phyloP scores from a whole-genome alignment of 2,888 invertebrate genomes.

The Ypsolopha sequella region DNA sequence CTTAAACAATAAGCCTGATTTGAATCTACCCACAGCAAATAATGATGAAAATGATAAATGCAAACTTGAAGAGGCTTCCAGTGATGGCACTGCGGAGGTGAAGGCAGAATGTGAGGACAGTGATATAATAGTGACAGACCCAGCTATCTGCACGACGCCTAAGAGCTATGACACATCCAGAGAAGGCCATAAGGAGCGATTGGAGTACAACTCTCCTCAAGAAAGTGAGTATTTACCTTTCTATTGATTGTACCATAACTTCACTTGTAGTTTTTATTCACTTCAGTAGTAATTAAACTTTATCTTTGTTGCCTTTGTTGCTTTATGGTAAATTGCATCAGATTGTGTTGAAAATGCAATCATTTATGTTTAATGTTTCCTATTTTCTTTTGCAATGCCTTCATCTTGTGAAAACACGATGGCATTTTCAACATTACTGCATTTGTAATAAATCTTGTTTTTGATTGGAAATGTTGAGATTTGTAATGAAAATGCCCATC shows the following conservation, averaged over 20 bases:
- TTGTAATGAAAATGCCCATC: conserved; percentile 63
- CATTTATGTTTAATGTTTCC: conserved; percentile 41
- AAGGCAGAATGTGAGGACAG: conserved; percentile 63
- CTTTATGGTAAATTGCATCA: conserved; percentile 7
- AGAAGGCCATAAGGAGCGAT: conserved; percentile 40
- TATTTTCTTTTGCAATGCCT: conserved; percentile 52
- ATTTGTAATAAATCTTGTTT: conserved; percentile 18
- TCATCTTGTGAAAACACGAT: conserved; percentile 63
- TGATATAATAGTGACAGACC: conserved; percentile 57
- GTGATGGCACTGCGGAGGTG: conserved; percentile 37
- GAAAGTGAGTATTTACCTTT: conserved; percentile 46
- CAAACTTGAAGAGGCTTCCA: conserved; percentile 25
- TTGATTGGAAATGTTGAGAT: conserved; percentile 8
- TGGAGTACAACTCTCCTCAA: conserved; percentile 56
- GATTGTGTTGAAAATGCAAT: conserved; percentile 71
- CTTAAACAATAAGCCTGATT: conserved; percentile 24
- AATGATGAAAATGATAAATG: conserved; percentile 29
- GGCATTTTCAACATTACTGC: conserved; percentile 64
- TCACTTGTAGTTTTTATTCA: neutral
- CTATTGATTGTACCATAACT: neutral
- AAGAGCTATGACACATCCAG: conserved; percentile 43
- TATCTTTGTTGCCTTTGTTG: neutral
- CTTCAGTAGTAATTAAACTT: neutral
- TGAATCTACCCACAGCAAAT: conserved; percentile 15
- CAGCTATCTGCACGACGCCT: conserved; percentile 48